Base-by-base conservation (phyloP, 2,888 invertebrate genomes). In the Reticulitermes lucifugus region DNA sequence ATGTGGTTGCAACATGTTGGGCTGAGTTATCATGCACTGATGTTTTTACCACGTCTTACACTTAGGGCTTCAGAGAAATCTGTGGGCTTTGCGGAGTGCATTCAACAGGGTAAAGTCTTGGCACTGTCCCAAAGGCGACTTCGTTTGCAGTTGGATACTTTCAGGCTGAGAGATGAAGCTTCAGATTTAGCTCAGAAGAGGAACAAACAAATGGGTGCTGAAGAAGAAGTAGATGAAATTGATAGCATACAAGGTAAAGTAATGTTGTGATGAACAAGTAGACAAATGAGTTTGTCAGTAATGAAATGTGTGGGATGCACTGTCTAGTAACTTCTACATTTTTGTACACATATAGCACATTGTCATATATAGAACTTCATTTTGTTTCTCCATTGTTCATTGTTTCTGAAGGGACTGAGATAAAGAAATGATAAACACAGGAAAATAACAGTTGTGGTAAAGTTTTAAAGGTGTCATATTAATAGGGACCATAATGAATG, bases 91-190 rank as follows among this genome's bases (percentile, higher is more conserved):
- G 89, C 90, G 43, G 89, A 91, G 35, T 90, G 90, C 70, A 91
- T 91, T 87, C 87, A 90, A 22, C 85, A 88, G 9, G 89, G 90
- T 71, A 90, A 90, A 87, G 86, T 91, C 18, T 90, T 90, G 51
- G 88, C 91, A 18, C 89, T 90, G 87, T 89, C 90, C n/a, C 89
- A 89, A 51, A 90, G 91, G 85, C 87, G 89, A 83, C 89, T 91
- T 84, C 88, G 88, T 77, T 46, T 86, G 14, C 79, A 83, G 55
- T 70, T 86, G 80, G 55, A 83, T 75, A 79, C 84, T 29, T n/a
- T 55, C 6, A 55, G 75, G 25, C 65, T 84, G n/a, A 70, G 81
- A 35, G 59, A 73, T 22, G 83, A 59, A n/a, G 80, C 80, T 9
- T 79, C 46, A 22, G 46, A 51, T 12, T 10, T 79, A 43, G 51